Percentiles rank a stretch among this genome's conserved stretches.
These are phyloP conservation scores for Diglossa cyanea DNA, from an alignment of 2,797 vertebrate species.

Conservation along the genomic window DNA sequence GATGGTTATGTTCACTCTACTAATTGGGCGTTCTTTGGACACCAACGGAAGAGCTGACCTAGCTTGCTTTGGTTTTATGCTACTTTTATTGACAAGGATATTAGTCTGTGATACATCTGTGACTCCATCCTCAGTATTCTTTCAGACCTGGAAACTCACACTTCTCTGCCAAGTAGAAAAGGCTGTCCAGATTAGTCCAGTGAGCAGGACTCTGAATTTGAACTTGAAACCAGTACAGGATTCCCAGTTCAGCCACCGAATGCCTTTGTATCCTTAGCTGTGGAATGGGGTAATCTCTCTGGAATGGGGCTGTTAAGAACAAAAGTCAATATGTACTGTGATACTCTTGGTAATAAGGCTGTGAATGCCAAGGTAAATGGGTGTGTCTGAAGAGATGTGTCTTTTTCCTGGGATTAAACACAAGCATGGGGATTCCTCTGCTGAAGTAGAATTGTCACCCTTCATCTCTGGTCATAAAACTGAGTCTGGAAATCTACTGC, in stretches of 20 bases:
- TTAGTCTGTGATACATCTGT: neutral
- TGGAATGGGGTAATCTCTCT: neutral
- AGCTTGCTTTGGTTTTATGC: neutral
- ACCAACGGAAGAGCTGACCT: neutral
- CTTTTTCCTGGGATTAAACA: neutral
- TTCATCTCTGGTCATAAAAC: neutral
- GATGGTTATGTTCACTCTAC: neutral
- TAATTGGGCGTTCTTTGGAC: neutral
- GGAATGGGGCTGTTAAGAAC: neutral
- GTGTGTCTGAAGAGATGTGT: neutral
- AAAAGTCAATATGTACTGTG: neutral
- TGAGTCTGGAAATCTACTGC: neutral
- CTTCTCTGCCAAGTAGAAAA: neutral
- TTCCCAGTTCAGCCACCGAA: neutral
- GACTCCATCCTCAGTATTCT: neutral
- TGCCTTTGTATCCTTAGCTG: neutral
- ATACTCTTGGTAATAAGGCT: neutral
- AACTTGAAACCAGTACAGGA: neutral
- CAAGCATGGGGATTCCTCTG: neutral
- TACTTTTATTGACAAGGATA: neutral
- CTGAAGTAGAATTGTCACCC: neutral
- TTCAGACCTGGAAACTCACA: neutral
- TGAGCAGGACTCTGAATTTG: neutral
- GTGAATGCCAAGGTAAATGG: neutral
- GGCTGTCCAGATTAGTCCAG: neutral